Percentiles rank a stretch among this genome's conserved stretches.
Evolutionary conservation across 2,888 invertebrate genomes (phyloP).

Genomic region (Drosophila merina): DNA sequence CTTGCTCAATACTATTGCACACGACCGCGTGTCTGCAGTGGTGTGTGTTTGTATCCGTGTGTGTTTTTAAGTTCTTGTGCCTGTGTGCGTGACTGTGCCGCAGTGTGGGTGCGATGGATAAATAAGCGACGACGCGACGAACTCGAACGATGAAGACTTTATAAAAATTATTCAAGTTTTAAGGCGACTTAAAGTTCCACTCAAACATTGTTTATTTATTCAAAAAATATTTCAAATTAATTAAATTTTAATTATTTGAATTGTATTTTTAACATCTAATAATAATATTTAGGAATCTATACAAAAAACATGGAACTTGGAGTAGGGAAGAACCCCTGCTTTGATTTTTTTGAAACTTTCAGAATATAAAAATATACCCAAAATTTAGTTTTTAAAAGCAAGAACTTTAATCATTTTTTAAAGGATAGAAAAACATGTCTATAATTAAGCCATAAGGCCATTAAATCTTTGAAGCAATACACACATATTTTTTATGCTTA

Average conservation of each 20-base stretch:
- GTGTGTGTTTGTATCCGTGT: conserved; percentile 7
- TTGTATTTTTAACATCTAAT: neutral
- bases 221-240: neutral
- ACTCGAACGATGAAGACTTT: conserved; percentile 34
- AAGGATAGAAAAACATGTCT: too few species aligned
- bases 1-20: conserved; percentile 72
- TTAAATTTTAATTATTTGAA: neutral
- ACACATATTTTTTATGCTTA: too few species aligned
- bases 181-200: conserved; percentile 7
- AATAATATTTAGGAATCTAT: neutral
- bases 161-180: conserved; percentile 3
- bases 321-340: neutral
- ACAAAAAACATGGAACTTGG: neutral
- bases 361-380: neutral
- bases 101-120: conserved; percentile 54
- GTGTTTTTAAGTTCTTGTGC: conserved; percentile 6
- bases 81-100: conserved; percentile 33
- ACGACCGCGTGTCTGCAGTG: conserved; percentile 8
- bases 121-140: conserved; percentile 34
- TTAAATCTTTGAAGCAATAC: too few species aligned
- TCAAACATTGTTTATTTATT: neutral
- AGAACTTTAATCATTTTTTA: too few species aligned
- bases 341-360: neutral
- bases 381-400: too few species aligned
- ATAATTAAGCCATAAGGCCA: too few species aligned